Conservation (phyloP, 2,888 invertebrate species). For the Celastrina argiolus region DNA sequence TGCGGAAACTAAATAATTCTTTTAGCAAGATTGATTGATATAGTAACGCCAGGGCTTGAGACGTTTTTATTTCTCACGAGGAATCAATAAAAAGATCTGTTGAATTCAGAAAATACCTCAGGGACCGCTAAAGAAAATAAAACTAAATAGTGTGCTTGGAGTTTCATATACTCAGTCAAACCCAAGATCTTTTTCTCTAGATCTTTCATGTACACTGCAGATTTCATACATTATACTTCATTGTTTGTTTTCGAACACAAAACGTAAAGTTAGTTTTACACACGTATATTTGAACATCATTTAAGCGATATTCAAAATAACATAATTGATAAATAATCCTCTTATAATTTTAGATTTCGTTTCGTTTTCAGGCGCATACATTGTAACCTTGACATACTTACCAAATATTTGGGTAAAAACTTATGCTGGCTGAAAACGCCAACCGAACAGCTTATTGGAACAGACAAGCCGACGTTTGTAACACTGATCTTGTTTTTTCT, state of each 20-base stretch:
- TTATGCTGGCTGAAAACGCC: not conserved
- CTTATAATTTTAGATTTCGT: not conserved
- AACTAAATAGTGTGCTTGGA: not conserved
- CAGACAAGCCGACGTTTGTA: not conserved
- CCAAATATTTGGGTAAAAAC: not conserved
- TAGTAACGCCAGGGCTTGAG: not conserved
- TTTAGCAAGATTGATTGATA: not conserved
- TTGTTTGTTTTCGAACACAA: not conserved
- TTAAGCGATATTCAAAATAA: not conserved
- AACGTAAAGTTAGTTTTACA: not conserved
- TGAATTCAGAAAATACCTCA: not conserved
- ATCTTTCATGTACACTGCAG: too few relatives aligned
- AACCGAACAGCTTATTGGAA: not conserved
- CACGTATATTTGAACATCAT: not conserved
- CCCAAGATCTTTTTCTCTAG: not conserved
- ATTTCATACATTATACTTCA: not conserved
- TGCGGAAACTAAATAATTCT: too few relatives aligned
- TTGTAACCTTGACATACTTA: not conserved
- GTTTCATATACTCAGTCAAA: too few relatives aligned
- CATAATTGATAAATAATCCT: not conserved
- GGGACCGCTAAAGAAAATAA: not conserved
- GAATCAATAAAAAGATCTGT: not conserved
- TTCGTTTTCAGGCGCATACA: conserved; percentile 5
- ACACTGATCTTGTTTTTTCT: too few relatives aligned
- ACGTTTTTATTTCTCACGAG: not conserved